Conservation (phyloP, 2,888 invertebrate species). For the Mylabris sibirica region DNA sequence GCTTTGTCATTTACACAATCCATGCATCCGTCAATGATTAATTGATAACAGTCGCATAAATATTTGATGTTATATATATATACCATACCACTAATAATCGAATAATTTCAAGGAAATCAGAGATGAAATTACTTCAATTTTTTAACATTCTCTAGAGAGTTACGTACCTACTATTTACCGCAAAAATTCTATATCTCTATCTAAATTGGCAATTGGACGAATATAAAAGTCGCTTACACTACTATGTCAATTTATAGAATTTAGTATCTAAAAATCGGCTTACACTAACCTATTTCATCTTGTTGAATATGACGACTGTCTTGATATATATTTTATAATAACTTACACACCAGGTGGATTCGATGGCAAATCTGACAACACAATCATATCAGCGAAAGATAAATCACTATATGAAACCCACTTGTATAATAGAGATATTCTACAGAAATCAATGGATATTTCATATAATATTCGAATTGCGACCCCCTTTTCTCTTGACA, state of each 20-base stretch:
- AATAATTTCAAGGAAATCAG: constrained; percentile 1
- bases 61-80: not conserved
- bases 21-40: constrained; percentile 31
- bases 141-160: constrained; percentile 29
- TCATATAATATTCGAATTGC: too few species aligned
- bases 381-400: constrained; percentile 15
- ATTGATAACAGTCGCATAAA: constrained; percentile 23
- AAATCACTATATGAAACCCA: not conserved
- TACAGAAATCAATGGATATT: constrained; percentile 28
- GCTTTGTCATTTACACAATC: constrained; percentile 29
- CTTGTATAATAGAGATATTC: too few species aligned
- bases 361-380: constrained; percentile 43
- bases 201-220: constrained; percentile 14
- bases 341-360: constrained; percentile 21
- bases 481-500: not conserved
- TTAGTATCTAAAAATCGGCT: constrained; percentile 40
- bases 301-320: constrained; percentile 23
- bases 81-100: not conserved
- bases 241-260: constrained; percentile 41
- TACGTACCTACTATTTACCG: constrained; percentile 33
- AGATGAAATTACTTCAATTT: not conserved
- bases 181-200: constrained; percentile 24
- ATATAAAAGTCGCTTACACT: constrained; percentile 28
- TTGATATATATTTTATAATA: not conserved
- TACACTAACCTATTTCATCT: constrained; percentile 25